phyloP scores from a whole-genome alignment of 2,113 vertebrate genomes.

The Pelobates fuscus region DNA sequence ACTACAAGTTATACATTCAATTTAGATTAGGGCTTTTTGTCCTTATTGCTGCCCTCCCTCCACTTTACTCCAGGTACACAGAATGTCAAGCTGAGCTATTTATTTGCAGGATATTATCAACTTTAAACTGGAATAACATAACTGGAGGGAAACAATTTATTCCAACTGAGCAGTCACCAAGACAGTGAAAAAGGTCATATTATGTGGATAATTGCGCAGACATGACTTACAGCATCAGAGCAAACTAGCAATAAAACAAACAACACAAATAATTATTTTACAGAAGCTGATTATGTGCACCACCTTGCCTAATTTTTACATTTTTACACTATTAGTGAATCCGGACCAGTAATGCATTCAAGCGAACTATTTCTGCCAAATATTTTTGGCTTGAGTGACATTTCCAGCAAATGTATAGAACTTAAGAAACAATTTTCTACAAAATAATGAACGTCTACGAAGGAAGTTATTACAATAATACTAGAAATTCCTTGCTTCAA shows the following conservation, averaged over 20 bases:
- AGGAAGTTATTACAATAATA: too few relatives aligned
- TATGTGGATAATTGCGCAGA: conserved; percentile 29
- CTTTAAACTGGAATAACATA: conserved; percentile 28
- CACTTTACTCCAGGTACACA: conserved; percentile 2
- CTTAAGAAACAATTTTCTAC: too few relatives aligned
- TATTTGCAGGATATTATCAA: conserved; percentile 31
- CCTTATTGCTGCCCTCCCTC: not conserved
- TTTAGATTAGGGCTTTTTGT: not conserved
- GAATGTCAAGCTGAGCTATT: conserved; percentile 1
- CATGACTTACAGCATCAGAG: conserved; percentile 12
- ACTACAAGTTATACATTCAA: too few relatives aligned
- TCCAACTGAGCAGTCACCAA: conserved; percentile 21
- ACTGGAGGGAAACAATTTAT: conserved; percentile 23
- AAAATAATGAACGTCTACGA: too few relatives aligned
- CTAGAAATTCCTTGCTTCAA: too few relatives aligned
- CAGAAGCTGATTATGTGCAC: not conserved
- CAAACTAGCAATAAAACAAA: not conserved
- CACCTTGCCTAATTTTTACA: too few relatives aligned
- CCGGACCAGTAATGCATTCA: too few relatives aligned
- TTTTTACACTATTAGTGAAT: too few relatives aligned
- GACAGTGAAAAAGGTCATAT: conserved; percentile 37
- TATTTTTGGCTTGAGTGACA: too few relatives aligned
- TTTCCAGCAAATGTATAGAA: too few relatives aligned
- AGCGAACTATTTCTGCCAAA: too few relatives aligned
- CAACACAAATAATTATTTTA: not conserved